Base-by-base conservation (phyloP, 2,888 invertebrate species). In the Dryobotodes eremita region DNA sequence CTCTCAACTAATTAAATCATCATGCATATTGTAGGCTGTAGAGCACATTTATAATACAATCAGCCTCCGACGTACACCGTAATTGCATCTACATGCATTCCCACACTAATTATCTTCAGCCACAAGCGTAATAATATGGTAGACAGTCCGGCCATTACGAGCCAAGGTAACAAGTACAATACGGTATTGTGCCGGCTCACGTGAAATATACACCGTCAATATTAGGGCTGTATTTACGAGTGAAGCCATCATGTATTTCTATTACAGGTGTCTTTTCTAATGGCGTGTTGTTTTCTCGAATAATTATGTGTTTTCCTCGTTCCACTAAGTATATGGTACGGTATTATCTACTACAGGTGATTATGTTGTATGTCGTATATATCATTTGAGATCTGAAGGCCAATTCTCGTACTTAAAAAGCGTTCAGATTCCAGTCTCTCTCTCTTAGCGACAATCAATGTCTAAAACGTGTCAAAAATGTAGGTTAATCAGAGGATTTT, bases 31-130 rank as follows among this genome's bases (percentile, higher is more conserved):
- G 55, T 76, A 70, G 59, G 59, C 70, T 71, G 36, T 68, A 64
- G 36, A 66, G 59, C 76, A 82, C 64, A 73, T 77, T 74, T 82
- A 89, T 79, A 79, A 82, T 85, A 91, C 90, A 91, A 91, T 90
- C 87, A 83, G 80, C 81, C 79, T 83, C 86, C 85, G 88, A 91
- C 91, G 89, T 90, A 86, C 87, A 80, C 84, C 80, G 87, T 94
- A 95, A 95, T 95, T 94, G 94, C 93, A 93, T 94, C 91, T 94
- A 92, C 93, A 91, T 94, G 94, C 95, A 95, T 94, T 95, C 92
- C 92, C 90, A 91, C 91, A 91, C 92, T 94, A 94, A 95, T 95
- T 95, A 95, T 94, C 91, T 93, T 92, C 92, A 90, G 90, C 92
- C 93, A 92, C 94, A 93, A 94, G 91, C 92, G 92, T 93, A 93